phyloP scores from a whole-genome alignment of 2,888 invertebrate species.

The Didymodactylos carnosus region DNA sequence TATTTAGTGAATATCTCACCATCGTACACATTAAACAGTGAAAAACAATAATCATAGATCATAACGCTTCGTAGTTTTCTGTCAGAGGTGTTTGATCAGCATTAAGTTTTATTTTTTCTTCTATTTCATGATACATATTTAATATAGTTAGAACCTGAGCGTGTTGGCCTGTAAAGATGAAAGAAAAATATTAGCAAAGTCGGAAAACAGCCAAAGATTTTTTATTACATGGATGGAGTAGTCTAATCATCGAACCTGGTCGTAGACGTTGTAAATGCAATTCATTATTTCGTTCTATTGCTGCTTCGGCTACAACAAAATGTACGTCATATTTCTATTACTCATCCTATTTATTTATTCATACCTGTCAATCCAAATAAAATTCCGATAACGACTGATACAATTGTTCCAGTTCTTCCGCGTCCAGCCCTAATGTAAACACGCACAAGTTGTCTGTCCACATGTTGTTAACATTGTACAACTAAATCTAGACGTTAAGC shows the following conservation, averaged over 20 bases:
- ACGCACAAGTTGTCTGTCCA: background rate
- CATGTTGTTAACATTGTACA: background rate
- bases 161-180: too few relatives aligned
- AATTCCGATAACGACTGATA: background rate
- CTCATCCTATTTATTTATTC: background rate
- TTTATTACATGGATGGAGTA: background rate
- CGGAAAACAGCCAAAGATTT: background rate
- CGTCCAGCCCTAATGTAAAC: background rate
- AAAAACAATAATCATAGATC: too few relatives aligned
- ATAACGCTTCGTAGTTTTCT: too few relatives aligned
- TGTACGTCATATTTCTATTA: background rate
- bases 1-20: too few relatives aligned
- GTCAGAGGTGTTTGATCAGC: too few relatives aligned
- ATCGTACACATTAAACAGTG: too few relatives aligned
- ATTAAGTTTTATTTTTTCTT: too few relatives aligned
- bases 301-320: background rate
- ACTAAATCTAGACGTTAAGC: too few relatives aligned
- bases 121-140: background rate
- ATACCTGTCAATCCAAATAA: background rate
- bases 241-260: background rate
- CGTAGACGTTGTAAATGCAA: background rate
- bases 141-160: background rate
- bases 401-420: background rate
- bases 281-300: background rate
- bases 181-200: background rate